Evolutionary conservation across 2,113 vertebrate genomes (phyloP).

Genomic region (Prunella fulvescens): DNA sequence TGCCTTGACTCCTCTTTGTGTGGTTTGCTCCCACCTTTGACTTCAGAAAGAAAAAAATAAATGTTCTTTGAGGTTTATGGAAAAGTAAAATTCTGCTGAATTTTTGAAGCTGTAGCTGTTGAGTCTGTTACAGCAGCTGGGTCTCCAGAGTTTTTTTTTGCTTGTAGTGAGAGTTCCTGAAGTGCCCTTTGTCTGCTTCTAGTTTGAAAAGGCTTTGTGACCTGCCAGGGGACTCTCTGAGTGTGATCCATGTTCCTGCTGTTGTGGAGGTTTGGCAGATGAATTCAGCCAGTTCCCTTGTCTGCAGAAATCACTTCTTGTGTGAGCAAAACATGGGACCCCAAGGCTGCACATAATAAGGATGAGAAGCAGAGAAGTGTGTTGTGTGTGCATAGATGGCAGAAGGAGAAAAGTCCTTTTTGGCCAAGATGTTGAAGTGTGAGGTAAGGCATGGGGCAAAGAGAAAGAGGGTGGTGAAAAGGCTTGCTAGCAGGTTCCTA

Average conservation of each 20-base stretch:
- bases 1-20: neutral
- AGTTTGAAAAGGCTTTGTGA: neutral
- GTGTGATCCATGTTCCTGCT: neutral
- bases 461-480: neutral
- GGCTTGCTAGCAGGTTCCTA: neutral
- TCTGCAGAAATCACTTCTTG: neutral
- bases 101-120: neutral
- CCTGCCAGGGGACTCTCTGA: neutral
- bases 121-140: neutral
- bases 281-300: neutral
- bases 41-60: neutral
- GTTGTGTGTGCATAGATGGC: neutral
- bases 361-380: neutral
- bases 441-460: neutral
- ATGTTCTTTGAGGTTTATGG: neutral
- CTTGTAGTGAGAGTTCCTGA: neutral
- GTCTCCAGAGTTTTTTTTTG: neutral
- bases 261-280: neutral
- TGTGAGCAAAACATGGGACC: neutral
- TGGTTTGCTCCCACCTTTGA: neutral
- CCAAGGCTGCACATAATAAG: neutral
- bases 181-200: neutral
- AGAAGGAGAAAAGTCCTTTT: neutral
- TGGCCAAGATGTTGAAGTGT: neutral
- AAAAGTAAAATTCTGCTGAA: neutral